Evolutionary conservation across 2,113 vertebrate species (phyloP), one percentile per base, ranked within the genome.

Genomic region (Spea bombifrons): DNA sequence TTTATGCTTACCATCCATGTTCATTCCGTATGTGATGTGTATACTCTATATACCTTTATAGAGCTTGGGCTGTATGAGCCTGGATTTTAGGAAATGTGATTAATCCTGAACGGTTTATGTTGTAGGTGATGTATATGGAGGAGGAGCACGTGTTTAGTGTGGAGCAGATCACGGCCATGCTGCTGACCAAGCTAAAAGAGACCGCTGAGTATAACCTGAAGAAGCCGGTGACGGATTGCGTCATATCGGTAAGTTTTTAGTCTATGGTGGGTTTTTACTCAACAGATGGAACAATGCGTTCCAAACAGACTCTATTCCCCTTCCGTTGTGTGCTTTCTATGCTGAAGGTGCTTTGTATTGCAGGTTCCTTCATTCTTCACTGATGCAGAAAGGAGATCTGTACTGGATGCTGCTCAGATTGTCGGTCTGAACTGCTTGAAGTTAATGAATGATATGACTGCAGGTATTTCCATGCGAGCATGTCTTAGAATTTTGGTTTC

Each of bases 341-440:
- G 30, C 30, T 15, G 15, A 66, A 1, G 4, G 8, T 71, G n/a
- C 12, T 53, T 74, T 0, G 44, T 79, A 80, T 52, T 83, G 71
- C 59, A 95, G 93, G 91, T 93, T 64, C 92, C 93, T 2, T 91
- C 90, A 8, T 94, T 94, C 88, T 94, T 94, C 87, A 94, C 91
- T 75, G 91, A 93, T 88, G 91, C 92, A 59, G 92, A 95, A 83
- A 89, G 92, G 72, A 88, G 91, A n/a, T 94, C 92, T 1, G 85
- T 94, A 48, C 82, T 94, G 79, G 90, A 94, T 86, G 91, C 93
- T 75, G 91, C 92, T 10, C 91, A 93, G 81, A 94, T 94, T 66
- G 90, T 92, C 83, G 91, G 91, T 17, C 81, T 94, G 53, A 93
- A 94, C 82, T 94, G 92, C 81, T 86, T 93, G 75, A 88, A 89